Evolutionary conservation across 2,113 vertebrate species (phyloP), one percentile per base, ranked within the genome.

Genomic region (Raja brachyura): DNA sequence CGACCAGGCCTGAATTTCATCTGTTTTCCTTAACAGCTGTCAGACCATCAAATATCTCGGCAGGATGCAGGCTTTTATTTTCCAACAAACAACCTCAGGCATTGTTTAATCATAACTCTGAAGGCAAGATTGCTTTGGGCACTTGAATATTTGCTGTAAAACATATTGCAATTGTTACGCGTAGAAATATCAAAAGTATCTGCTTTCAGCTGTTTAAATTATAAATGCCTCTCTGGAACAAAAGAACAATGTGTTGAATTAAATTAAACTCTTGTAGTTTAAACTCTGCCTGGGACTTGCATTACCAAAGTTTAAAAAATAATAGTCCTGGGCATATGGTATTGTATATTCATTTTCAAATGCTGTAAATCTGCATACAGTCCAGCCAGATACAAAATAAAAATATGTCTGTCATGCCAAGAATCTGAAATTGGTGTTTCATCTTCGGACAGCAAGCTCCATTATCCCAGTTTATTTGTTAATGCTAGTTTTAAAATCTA

Each of bases 11-110:
- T 68, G 56, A 70, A 48, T 73, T 68, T 70, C 88, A 90, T 70
- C 86, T 90, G 18, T 68, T 33, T 20, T 70, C 18, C 33, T 90
- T 20, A 18, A 22, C 88, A 92, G 88, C 33, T 68, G 33, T 73
- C n/a, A 70, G 86, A 90, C 66, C 66, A 92, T 92, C 66, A 92
- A 70, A 92, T 70, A 92, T 73, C 66, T 33, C 39, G 10, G 88
- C 20, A 73, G 66, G 20, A 92, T 22, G 31, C 7, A 48, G 39
- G 70, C 66, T 25, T 73, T 73, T 88, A 66, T 88, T 70, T 92
- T 92, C 31, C 14, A 48, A 39, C 9, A 92, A 73, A 92, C 9
- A 33, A 70, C 66, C 66, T 92, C 28, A 73, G 66, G 61, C 33
- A 92, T 92, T 33, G 63, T 92, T 90, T 73, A 92, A 48, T 70